Evolutionary conservation across 1,140 invertebrate genomes (phyloP), one percentile per base, ranked within the genome.

Genomic region (Patella vulgata): DNA sequence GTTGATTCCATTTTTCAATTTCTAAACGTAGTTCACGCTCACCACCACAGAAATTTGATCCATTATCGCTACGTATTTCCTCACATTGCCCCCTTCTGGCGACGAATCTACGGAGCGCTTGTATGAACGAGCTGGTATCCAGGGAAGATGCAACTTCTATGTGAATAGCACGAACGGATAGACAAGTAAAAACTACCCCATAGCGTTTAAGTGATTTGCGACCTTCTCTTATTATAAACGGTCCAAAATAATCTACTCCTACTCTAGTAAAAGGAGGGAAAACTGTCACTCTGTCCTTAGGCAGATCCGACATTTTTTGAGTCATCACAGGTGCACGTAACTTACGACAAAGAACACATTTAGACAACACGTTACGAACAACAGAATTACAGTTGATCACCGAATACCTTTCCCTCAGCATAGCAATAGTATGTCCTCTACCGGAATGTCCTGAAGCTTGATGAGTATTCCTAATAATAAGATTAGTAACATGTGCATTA

Each of bases 161-260:
- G 50, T 75, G 73, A 19, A 72, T 43, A 21, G 67, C 63, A 52
- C 63, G 33, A 52, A 31, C 39, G 9, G 59, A 11, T 9, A 71
- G 40, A 56, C 68, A 75, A 12, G 73, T 73, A 44, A 75, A 68
- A 2, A 75, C 59, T 1, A 68, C 40, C 30, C 68, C 70, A 63
- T 73, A 75, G 21, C 61, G 39, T 43, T 74, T 72, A n/a, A 65
- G 33, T 21, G 28, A 8, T 53, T 43, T 55, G 33, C 66, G 31
- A 5, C 47, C 59, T 33, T 51, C 19, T 59, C 74, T 75, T 3
- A 68, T 59, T 17, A 60, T 36, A 27, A 73, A 73, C n/a, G n/a
- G n/a, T n/a, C n/a, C n/a, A n/a, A n/a, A n/a, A n/a, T n/a, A n/a
- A n/a, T n/a, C n/a, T n/a, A 68, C n/a, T 14, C 54, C 62, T 28